Evolutionary conservation across 2,113 vertebrate species (phyloP), one percentile per base, ranked within the genome.

Genomic region (Colaptes auratus): DNA sequence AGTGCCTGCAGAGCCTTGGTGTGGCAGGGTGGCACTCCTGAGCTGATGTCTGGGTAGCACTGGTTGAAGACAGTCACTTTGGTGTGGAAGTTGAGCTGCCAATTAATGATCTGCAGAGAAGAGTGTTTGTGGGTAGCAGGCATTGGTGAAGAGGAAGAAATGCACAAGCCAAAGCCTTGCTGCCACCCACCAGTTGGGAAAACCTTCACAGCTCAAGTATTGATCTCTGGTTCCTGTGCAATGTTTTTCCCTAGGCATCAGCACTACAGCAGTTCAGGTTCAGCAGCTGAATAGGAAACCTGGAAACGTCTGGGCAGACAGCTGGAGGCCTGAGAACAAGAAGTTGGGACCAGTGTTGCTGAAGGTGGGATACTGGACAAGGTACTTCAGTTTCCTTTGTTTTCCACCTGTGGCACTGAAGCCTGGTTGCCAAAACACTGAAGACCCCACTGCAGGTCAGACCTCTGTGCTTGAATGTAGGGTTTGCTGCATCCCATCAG

Each of bases 401-500:
- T 69, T 82, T 35, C n/a, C 66, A 21, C 2, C 7, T 21, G 12
- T 35, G 39, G 11, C 6, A 9, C 48, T n/a, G 28, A 61, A 81
- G 19, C 28, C 35, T 66, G 9, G 6, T 8, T 39, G 7, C 7
- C 3, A 15, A 25, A 87, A 53, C 16, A 15, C 2, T 50, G 15
- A 13, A 64, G 24, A 46, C 3, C 5, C 0, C 5, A 3, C 14
- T 10, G 15, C 33, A 53, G 30, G 24, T 16, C 24, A 33, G 52
- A 52, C 16, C 3, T 2, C 1, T 5, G 3, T n/a, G 7, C 27
- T 67, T 25, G 11, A 52, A 8, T 15, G 20, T 30, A 50, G 36
- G 7, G 3, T 52, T 25, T 30, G 63, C 63, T 24, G 17, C 3
- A 1, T 5, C 12, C 31, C 3, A 1, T 3, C 36, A 27, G 76